These are phyloP conservation scores for Channallabes apus DNA, from an alignment of 2,797 vertebrate species.

Conservation along the genomic window DNA sequence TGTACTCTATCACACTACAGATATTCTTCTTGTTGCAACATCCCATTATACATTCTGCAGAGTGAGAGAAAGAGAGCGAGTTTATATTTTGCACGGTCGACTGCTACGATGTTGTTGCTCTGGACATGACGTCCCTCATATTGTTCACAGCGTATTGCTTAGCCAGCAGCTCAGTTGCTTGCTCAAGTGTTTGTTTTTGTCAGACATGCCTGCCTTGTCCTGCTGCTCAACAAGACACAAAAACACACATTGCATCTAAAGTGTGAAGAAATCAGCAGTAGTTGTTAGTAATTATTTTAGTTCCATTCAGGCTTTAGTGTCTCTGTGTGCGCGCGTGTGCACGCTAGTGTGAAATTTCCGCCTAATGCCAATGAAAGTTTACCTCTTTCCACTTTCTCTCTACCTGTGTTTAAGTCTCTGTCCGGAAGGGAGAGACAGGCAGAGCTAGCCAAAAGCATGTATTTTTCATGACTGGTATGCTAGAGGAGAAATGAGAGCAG, in stretches of 20 bases:
- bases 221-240: slow-evolving; percentile 5
- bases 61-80: background rate
- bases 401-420: slow-evolving; percentile 62
- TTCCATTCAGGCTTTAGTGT: background rate
- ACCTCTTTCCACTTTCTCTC: slow-evolving; percentile 65
- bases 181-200: slow-evolving; percentile 30
- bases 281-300: background rate
- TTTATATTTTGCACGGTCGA: background rate
- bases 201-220: slow-evolving; percentile 11
- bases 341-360: slow-evolving; percentile 7
- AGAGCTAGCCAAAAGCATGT: slow-evolving; percentile 54
- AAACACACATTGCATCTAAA: background rate
- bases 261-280: background rate
- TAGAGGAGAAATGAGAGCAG: slow-evolving; percentile 58
- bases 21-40: slow-evolving; percentile 32
- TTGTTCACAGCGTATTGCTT: slow-evolving; percentile 36
- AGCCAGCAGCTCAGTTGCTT: slow-evolving; percentile 33
- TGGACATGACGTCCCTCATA: background rate
- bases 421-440: slow-evolving; percentile 67
- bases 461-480: slow-evolving; percentile 70
- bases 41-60: slow-evolving; percentile 34
- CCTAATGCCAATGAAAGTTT: slow-evolving; percentile 32
- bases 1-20: slow-evolving; percentile 26
- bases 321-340: background rate
- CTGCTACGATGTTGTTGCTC: slow-evolving; percentile 18